Conservation (phyloP, 2,113 vertebrate species). For the Benitochromis conjunctus region DNA sequence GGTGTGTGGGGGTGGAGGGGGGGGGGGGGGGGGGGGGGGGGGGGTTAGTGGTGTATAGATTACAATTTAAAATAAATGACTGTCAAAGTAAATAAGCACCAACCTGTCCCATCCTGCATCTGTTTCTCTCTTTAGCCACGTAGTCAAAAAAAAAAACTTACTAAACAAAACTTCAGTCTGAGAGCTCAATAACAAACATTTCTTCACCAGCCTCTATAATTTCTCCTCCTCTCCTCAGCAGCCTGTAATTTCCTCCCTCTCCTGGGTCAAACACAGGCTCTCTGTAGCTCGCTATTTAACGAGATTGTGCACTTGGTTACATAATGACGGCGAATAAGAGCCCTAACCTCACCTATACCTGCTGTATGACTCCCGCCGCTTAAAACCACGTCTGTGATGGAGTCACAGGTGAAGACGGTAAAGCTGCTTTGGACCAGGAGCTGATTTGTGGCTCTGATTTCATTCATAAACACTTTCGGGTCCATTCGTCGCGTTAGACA, state of each 20-base stretch:
- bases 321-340: conserved; percentile 21
- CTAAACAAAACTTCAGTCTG: neutral
- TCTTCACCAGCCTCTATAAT: conserved; percentile 33
- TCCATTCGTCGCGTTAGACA: neutral
- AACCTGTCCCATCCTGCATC: neutral
- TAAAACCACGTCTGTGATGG: neutral
- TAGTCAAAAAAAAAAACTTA: neutral
- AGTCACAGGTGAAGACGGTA: neutral
- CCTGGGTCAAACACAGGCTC: neutral
- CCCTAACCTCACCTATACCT: neutral
- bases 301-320: conserved; percentile 20
- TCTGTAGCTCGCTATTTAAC: neutral
- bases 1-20: neutral
- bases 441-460: neutral
- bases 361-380: neutral
- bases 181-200: conserved; percentile 37
- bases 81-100: neutral
- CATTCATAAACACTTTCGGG: neutral
- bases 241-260: conserved; percentile 36
- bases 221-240: conserved; percentile 1
- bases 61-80: neutral
- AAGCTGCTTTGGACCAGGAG: neutral
- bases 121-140: conserved; percentile 11
- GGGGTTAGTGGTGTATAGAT: neutral
- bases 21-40: neutral